phyloP scores from a whole-genome alignment of 1,140 invertebrate species.

The Oncopodura yosiiana region DNA sequence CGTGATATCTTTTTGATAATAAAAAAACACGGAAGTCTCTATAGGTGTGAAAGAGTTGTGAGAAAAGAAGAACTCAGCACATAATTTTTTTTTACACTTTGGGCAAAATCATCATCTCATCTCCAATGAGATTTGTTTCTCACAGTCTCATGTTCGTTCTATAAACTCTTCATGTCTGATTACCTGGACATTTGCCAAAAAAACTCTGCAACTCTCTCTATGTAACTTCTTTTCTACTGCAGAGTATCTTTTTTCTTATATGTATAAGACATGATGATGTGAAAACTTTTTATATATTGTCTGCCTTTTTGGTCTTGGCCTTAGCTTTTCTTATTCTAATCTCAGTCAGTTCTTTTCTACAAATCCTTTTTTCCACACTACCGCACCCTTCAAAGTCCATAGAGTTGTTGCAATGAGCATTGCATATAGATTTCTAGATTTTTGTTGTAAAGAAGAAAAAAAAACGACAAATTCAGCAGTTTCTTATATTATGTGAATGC shows the following conservation, averaged over 20 bases:
- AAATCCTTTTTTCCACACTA: background rate
- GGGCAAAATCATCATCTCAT: constrained; percentile 14
- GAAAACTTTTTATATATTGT: too few relatives aligned
- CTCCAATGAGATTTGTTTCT: constrained; percentile 18
- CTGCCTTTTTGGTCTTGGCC: too few relatives aligned
- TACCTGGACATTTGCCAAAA: constrained; percentile 22
- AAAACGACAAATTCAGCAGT: too few relatives aligned
- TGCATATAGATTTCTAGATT: too few relatives aligned
- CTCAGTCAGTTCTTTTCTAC: constrained; percentile 4
- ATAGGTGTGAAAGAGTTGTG: background rate
- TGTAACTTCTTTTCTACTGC: background rate
- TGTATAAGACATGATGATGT: too few relatives aligned
- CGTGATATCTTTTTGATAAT: background rate
- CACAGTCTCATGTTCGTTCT: background rate
- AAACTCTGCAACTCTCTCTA: constrained; percentile 6
- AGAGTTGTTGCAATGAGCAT: too few relatives aligned
- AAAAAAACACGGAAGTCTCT: background rate
- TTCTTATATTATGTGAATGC: too few relatives aligned
- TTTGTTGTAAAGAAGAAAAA: too few relatives aligned
- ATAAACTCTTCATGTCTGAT: too few relatives aligned
- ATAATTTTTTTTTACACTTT: background rate
- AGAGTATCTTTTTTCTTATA: too few relatives aligned
- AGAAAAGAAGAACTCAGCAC: background rate
- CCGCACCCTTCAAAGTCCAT: background rate
- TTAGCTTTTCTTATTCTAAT: background rate